A percentile compares a stretch with the other conserved stretches of the same genome.
These are phyloP conservation scores for Temnothorax curvispinosus DNA, from an alignment of 1,140 invertebrate species.

Conservation along the genomic window DNA sequence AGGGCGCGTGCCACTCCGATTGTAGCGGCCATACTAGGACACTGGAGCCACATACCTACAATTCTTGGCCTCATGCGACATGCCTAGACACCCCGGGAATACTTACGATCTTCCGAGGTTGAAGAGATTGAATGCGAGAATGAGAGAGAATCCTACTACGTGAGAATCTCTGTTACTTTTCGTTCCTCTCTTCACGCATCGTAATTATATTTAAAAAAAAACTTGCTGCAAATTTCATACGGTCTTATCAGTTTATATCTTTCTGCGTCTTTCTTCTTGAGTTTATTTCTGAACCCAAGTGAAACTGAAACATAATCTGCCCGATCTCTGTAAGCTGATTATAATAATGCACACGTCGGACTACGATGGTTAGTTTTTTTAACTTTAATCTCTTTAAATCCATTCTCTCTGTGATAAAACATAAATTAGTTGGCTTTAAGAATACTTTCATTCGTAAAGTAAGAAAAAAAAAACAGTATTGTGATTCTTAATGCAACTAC, in stretches of 20 bases:
- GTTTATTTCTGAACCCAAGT: no score
- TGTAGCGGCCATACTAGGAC: slow-evolving; percentile 78
- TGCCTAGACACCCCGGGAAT: slow-evolving; percentile 77
- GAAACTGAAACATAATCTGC: neutral
- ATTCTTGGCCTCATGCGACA: slow-evolving; percentile 77
- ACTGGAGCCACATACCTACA: slow-evolving; percentile 79
- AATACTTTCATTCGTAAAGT: neutral
- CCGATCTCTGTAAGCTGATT: neutral
- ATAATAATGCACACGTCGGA: neutral
- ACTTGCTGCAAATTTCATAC: neutral
- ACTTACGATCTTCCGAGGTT: slow-evolving; percentile 70
- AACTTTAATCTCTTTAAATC: neutral
- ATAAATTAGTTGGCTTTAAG: neutral
- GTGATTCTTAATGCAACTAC: neutral
- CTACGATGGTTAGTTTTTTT: neutral
- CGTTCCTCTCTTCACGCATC: neutral
- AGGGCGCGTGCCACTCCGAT: slow-evolving; percentile 80
- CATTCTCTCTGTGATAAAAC: neutral
- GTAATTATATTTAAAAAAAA: neutral
- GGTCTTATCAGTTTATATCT: neutral
- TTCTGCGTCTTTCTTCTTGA: neutral
- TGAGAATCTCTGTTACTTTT: slow-evolving; percentile 21
- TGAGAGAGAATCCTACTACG: neutral
- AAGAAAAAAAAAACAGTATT: neutral
- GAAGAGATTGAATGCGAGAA: neutral